Conservation (phyloP, 2,888 invertebrate species). For the Ormia ochracea region DNA sequence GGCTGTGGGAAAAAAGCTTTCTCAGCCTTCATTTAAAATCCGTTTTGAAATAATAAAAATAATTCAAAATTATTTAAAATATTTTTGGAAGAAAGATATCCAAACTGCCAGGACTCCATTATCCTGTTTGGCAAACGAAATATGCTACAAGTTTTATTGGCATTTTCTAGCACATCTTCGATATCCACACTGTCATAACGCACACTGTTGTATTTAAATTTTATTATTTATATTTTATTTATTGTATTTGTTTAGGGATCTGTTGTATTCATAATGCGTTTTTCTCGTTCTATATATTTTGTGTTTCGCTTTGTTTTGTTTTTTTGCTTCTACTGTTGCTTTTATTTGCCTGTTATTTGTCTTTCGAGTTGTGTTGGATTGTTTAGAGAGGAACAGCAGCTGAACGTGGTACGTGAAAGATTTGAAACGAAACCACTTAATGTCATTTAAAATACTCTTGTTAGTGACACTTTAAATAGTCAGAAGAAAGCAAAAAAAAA, state of each 20-base stretch:
- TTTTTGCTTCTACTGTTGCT: conserved; percentile 7
- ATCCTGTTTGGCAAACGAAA: neutral
- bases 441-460: conserved; percentile 66
- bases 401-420: conserved; percentile 72
- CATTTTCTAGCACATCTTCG: neutral
- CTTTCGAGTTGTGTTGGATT: conserved; percentile 28
- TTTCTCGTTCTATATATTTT: conserved; percentile 12
- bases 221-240: neutral
- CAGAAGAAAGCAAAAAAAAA: no score
- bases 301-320: neutral
- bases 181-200: neutral
- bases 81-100: no score
- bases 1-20: no score
- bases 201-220: conserved; percentile 27
- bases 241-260: conserved; percentile 28
- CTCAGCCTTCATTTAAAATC: no score
- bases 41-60: no score
- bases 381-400: neutral
- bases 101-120: neutral
- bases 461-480: conserved; percentile 61
- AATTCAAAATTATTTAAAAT: no score
- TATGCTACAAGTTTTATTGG: neutral
- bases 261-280: conserved; percentile 45
- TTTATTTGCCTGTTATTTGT: conserved; percentile 63
- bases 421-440: conserved; percentile 77